Percentiles rank a stretch among this genome's conserved stretches.
Evolutionary conservation across 2,888 invertebrate species (phyloP).

Genomic region (Eretmocerus hayati): DNA sequence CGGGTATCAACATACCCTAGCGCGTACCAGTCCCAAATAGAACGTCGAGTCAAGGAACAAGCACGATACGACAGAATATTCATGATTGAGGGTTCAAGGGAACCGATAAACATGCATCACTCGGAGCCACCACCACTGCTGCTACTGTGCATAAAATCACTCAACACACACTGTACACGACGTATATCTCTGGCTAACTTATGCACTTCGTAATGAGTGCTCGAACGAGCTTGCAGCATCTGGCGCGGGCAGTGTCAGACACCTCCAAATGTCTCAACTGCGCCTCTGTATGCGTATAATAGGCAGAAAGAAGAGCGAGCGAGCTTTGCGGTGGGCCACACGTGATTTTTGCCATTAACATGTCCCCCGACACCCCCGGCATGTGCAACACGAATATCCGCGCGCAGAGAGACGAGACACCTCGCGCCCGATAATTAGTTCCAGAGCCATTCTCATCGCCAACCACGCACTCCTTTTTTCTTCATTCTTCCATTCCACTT

Average conservation of each 20-base stretch:
- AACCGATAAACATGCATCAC: too few species aligned
- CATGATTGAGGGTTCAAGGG: too few species aligned
- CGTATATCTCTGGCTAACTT: too few species aligned
- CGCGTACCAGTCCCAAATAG: too few species aligned
- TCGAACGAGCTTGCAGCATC: not conserved
- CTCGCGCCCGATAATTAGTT: constrained; percentile 23
- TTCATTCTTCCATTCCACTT: constrained; percentile 14
- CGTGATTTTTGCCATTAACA: constrained; percentile 16
- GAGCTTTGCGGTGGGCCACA: not conserved
- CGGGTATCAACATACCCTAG: too few species aligned
- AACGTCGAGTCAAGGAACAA: too few species aligned
- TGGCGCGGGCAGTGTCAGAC: too few species aligned
- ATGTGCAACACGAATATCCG: constrained; percentile 9
- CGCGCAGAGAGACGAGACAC: constrained; percentile 17
- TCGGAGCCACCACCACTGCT: too few species aligned
- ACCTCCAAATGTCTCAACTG: not conserved
- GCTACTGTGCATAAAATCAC: too few species aligned
- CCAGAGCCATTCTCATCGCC: constrained; percentile 20
- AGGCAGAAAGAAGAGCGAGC: not conserved
- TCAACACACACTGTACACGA: too few species aligned
- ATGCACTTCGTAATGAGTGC: too few species aligned
- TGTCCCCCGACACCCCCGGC: constrained; percentile 11
- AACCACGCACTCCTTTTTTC: constrained; percentile 9
- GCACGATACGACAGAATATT: too few species aligned
- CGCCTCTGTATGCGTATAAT: not conserved